Conservation (phyloP, 2,113 vertebrate species). For the Fregata magnificens region DNA sequence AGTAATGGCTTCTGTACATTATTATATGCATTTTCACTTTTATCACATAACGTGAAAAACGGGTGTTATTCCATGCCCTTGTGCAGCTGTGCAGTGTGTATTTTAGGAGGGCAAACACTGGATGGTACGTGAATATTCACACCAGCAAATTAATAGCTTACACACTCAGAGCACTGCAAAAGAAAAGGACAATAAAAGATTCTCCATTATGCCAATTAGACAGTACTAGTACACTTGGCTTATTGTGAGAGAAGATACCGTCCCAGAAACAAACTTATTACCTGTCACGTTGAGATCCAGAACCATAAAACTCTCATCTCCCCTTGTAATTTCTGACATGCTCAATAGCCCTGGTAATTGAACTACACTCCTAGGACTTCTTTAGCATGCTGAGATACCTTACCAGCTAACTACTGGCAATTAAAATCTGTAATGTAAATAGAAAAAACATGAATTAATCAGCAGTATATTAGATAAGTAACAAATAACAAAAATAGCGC, state of each 20-base stretch:
- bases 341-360: constrained; percentile 63
- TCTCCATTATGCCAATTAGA: background rate
- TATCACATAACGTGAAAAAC: constrained; percentile 25
- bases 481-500: constrained; percentile 23
- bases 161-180: background rate
- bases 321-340: constrained; percentile 38
- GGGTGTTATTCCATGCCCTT: constrained; percentile 19
- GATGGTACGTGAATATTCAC: background rate
- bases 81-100: background rate
- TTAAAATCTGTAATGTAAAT: constrained; percentile 65
- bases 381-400: constrained; percentile 47
- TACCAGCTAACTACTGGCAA: constrained; percentile 63
- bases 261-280: constrained; percentile 61
- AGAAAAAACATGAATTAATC: constrained; percentile 66
- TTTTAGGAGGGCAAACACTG: constrained; percentile 27
- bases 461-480: constrained; percentile 53
- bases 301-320: constrained; percentile 57
- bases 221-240: constrained; percentile 35
- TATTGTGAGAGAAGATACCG: constrained; percentile 30
- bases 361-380: constrained; percentile 26
- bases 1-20: constrained; percentile 43
- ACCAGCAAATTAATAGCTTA: background rate
- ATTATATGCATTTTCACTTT: constrained; percentile 50
- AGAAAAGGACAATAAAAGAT: constrained; percentile 41
- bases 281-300: constrained; percentile 46